Evolutionary conservation across 1,140 invertebrate species (phyloP).

Genomic region (Atta cephalotes): DNA sequence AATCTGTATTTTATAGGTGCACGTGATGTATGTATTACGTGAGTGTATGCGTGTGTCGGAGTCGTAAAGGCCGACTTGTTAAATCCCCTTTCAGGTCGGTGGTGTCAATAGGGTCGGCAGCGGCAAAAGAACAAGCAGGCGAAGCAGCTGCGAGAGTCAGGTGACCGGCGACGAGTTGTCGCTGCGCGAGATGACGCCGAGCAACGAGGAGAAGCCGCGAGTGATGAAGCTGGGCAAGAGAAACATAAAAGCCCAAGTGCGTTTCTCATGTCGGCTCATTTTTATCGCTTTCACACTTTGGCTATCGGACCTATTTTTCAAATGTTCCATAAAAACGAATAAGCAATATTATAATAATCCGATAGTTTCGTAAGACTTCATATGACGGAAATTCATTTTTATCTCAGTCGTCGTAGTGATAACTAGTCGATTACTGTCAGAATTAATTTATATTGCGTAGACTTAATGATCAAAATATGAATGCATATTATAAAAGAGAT

Average conservation of each 20-base stretch:
- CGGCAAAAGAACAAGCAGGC: conserved; percentile 80
- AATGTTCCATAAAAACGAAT: background rate
- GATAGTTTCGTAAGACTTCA: background rate
- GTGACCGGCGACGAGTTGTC: conserved; percentile 81
- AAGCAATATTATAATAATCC: too few species aligned
- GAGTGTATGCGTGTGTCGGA: background rate
- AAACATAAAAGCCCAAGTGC: conserved; percentile 93
- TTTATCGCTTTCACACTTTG: conserved; percentile 6
- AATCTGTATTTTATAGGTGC: conserved; percentile 42
- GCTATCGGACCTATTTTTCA: background rate
- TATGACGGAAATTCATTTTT: background rate
- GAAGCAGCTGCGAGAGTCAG: conserved; percentile 83
- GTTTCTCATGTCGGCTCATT: background rate
- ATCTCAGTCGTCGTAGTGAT: background rate
- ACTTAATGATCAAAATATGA: background rate
- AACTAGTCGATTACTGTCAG: background rate
- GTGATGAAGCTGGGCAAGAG: conserved; percentile 92
- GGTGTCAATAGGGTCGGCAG: conserved; percentile 81
- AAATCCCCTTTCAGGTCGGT: conserved; percentile 73
- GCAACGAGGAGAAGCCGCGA: conserved; percentile 88
- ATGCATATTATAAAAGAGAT: background rate
- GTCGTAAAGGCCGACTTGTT: conserved; percentile 59
- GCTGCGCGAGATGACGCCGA: conserved; percentile 80
- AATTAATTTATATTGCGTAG: background rate
- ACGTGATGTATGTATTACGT: background rate